phyloP scores from a whole-genome alignment of 2,888 invertebrate genomes.

The Tipula unca region DNA sequence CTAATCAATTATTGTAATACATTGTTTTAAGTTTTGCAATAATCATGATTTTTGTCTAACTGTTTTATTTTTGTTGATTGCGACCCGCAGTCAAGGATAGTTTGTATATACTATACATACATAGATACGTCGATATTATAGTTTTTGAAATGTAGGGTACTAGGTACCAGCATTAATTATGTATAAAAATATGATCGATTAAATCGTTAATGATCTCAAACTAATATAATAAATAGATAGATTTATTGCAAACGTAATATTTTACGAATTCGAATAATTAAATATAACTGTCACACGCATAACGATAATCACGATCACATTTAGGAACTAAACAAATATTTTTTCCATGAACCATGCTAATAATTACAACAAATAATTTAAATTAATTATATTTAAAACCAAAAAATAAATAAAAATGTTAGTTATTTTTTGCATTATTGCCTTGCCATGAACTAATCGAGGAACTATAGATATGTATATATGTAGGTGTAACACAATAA shows the following conservation, averaged over 20 bases:
- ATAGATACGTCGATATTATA: no score
- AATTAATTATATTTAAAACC: no score
- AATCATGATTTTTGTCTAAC: not conserved
- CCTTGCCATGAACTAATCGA: not conserved
- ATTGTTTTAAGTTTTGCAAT: not conserved
- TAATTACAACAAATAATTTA: no score
- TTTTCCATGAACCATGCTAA: not conserved
- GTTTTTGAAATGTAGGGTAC: not conserved
- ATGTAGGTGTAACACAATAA: no score
- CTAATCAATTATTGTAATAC: not conserved
- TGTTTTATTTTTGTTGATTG: not conserved
- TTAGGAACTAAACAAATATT: not conserved
- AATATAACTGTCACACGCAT: not conserved
- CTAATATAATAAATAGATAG: no score
- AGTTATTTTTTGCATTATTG: no score
- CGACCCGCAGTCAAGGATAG: not conserved
- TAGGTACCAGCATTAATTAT: conserved; percentile 14
- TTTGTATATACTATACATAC: no score
- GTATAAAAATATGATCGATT: not conserved
- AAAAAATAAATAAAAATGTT: not conserved
- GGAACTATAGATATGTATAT: not conserved
- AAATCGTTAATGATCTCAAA: no score
- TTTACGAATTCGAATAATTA: not conserved
- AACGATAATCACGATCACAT: not conserved
- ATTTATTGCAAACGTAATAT: not conserved